Evolutionary conservation across 2,888 invertebrate species (phyloP), one percentile per base, ranked within the genome.

Genomic region (Xestia ashworthii): DNA sequence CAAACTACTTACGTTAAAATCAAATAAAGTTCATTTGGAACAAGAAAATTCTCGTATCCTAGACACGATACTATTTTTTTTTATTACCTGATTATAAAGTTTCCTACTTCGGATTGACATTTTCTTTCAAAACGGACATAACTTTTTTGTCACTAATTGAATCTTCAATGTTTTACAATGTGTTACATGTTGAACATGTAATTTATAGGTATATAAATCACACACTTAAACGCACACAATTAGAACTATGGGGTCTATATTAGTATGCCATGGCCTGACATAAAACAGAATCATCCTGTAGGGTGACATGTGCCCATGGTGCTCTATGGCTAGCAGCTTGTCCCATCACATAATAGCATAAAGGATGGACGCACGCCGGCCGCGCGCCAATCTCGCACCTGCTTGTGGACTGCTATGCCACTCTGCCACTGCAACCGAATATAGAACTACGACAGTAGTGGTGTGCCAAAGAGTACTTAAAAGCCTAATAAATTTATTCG

Each of bases 351-450:
- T 90, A 90, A 90, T 89, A 78, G 77, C 86, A 90, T 92, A 93
- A 95, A 94, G 93, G 95, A 95, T 96, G 95, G 95, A 92, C 95
- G 92, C 92, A 89, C 89, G 94, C 92, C 90, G 81, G 85, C 87
- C 87, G 82, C 82, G 83, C 83, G 85, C 87, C 88, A 89, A 58
- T 70, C 79, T 85, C 87, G 90, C 92, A 92, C 92, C 92, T 92
- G 92, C 91, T 78, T 62, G 46, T 73, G 50, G 44, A 53, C 38
- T 48, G 16, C 14, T 3, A 32, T 32, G 32, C 32, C 32, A 32
- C 32, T 32, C 32, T 32, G 32, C 32, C 32, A 25, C 75, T 32
- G 78, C 80, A 89, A 84, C 84, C 86, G 73, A 74, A 38, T 60
- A n/a, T 12, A 62, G 67, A 71, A 67, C 78, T 83, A 71, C 71